Conservation (phyloP, 2,888 invertebrate species). For the Trichogramma dendrolimi region DNA sequence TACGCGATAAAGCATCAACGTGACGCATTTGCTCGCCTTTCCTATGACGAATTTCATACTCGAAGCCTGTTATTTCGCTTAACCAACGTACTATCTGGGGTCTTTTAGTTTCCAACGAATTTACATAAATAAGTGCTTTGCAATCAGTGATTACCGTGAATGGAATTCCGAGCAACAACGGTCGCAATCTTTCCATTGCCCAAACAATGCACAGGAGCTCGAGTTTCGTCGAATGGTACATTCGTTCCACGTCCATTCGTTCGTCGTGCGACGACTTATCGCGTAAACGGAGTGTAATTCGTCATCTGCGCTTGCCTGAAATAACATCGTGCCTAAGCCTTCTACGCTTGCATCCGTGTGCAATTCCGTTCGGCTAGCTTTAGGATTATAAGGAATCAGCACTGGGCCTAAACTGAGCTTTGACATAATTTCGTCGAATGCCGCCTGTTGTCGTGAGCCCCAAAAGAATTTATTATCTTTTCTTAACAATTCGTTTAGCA, state of each 20-base stretch:
- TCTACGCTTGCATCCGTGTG: constrained; percentile 22
- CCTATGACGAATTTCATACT: constrained; percentile 5
- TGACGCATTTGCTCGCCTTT: constrained; percentile 11
- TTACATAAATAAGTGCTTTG: no score
- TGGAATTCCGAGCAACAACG: constrained; percentile 22
- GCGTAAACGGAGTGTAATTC: constrained; percentile 19
- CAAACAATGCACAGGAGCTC: constrained; percentile 37
- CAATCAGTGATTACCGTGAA: constrained; percentile 32
- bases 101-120: no score
- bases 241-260: constrained; percentile 19
- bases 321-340: constrained; percentile 18
- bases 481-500: constrained; percentile 7
- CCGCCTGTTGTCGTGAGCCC: background rate
- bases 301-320: constrained; percentile 3
- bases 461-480: background rate
- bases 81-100: constrained; percentile 21
- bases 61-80: background rate
- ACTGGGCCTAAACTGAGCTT: constrained; percentile 6
- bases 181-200: constrained; percentile 14
- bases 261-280: constrained; percentile 11
- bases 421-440: constrained; percentile 10
- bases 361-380: constrained; percentile 16
- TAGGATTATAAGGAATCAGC: constrained; percentile 4
- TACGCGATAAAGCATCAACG: constrained; percentile 11
- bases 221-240: constrained; percentile 33